These are phyloP conservation scores for Lophochroa leadbeateri DNA, from an alignment of 2,113 vertebrate species.

Conservation along the genomic window DNA sequence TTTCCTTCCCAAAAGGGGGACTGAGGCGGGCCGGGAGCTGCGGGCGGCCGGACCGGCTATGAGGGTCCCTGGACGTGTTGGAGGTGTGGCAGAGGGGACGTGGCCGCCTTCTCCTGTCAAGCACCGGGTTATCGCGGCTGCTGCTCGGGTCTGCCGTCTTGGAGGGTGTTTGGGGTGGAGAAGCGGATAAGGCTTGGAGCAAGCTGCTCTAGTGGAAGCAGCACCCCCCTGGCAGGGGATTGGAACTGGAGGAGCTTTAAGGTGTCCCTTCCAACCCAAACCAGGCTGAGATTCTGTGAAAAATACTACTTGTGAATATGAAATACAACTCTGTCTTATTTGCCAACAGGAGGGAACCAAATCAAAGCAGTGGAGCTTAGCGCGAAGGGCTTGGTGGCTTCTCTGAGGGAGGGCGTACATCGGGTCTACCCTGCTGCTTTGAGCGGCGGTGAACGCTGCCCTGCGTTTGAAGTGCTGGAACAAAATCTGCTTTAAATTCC, in stretches of 20 bases:
- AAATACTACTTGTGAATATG: not conserved
- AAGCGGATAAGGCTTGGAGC: no score
- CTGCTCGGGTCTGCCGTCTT: not conserved
- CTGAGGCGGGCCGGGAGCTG: no score
- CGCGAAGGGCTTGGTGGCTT: not conserved
- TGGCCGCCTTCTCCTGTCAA: not conserved
- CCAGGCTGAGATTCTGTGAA: not conserved
- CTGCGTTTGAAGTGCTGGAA: not conserved
- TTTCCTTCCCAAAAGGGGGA: no score
- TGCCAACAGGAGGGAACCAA: not conserved
- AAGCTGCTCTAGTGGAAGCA: not conserved
- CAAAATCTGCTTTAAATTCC: not conserved
- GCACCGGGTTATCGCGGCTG: not conserved
- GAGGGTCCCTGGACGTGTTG: no score
- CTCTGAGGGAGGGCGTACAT: not conserved
- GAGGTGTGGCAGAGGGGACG: no score
- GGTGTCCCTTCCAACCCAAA: not conserved
- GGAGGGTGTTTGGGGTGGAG: not conserved
- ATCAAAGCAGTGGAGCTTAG: not conserved
- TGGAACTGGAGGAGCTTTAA: not conserved
- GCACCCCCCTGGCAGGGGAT: no score
- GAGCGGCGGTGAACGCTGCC: no score
- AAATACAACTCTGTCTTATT: fast-evolving
- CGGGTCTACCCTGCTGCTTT: not conserved
- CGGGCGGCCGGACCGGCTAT: not conserved